Conservation (phyloP, 1,140 invertebrate species). For the Papilio polyxenes region DNA sequence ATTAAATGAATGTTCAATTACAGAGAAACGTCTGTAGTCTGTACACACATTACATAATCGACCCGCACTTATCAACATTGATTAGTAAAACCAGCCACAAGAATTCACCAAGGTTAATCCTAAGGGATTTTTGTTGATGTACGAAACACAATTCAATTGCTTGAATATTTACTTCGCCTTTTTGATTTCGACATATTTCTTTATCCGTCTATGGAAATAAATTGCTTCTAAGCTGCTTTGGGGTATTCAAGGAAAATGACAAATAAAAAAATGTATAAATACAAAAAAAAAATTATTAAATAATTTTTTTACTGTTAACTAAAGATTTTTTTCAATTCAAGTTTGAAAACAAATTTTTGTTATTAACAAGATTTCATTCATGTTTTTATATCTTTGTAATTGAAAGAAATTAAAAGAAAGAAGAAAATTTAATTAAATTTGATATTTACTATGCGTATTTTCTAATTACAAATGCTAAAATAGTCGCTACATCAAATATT, state of each 20-base stretch:
- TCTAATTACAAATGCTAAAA: too few species aligned
- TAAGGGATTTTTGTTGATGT: not conserved
- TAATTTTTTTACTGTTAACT: too few species aligned
- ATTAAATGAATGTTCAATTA: conserved; percentile 29
- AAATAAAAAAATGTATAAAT: too few species aligned
- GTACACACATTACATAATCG: not conserved
- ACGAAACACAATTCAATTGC: not conserved
- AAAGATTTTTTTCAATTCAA: too few species aligned
- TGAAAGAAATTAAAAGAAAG: too few species aligned
- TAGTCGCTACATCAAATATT: not conserved
- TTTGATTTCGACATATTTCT: not conserved
- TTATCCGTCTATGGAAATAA: not conserved
- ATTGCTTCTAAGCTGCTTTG: not conserved
- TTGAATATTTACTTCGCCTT: not conserved
- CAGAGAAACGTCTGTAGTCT: conserved; percentile 17
- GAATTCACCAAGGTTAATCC: not conserved
- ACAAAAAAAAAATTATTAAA: too few species aligned
- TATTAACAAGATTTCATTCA: too few species aligned
- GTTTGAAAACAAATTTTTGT: too few species aligned
- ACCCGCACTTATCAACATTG: conserved; percentile 7
- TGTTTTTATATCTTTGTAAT: too few species aligned
- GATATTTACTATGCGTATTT: too few species aligned
- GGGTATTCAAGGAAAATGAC: too few species aligned
- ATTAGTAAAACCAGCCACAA: not conserved
- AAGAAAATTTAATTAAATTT: too few species aligned